Percentiles rank a stretch among this genome's conserved stretches.
phyloP scores from a whole-genome alignment of 1,140 invertebrate species.

The Dendrolimus punctatus region DNA sequence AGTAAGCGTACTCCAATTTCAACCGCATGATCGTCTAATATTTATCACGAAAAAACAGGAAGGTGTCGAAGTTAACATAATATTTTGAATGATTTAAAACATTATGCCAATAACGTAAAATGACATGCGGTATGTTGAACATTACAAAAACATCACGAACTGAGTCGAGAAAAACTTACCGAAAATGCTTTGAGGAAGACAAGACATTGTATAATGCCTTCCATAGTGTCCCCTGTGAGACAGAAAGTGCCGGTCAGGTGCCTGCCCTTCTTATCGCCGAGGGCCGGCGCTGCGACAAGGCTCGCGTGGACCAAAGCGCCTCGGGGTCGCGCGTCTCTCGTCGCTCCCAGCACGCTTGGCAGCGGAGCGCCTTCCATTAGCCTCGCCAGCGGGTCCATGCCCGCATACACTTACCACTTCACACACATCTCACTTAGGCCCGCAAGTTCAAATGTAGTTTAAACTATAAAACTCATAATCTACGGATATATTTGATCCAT shows the following conservation, averaged over 20 bases:
- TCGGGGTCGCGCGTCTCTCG: conserved; percentile 72
- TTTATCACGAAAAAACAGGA: no score
- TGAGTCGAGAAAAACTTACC: conserved; percentile 74
- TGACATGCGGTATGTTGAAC: no score
- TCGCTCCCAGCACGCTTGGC: conserved; percentile 76
- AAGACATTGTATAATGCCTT: conserved; percentile 92
- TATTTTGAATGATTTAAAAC: no score
- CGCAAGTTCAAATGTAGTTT: not conserved
- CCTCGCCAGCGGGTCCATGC: conserved; percentile 85
- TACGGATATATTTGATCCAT: no score
- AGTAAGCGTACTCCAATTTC: no score
- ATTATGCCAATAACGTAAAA: no score
- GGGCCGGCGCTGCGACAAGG: conserved; percentile 78
- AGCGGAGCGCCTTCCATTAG: conserved; percentile 79
- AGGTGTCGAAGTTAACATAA: no score
- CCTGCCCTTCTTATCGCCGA: conserved; percentile 80
- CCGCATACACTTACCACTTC: conserved; percentile 19
- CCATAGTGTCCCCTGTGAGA: conserved; percentile 91
- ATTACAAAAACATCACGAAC: no score
- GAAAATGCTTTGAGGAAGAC: conserved; percentile 93
- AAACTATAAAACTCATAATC: not conserved
- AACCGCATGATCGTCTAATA: no score
- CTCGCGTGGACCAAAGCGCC: conserved; percentile 84
- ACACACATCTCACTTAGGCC: conserved; percentile 1
- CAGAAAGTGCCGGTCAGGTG: conserved; percentile 90